Base-by-base conservation (phyloP, 1,140 invertebrate species). In the Tetramorium alpestre region DNA sequence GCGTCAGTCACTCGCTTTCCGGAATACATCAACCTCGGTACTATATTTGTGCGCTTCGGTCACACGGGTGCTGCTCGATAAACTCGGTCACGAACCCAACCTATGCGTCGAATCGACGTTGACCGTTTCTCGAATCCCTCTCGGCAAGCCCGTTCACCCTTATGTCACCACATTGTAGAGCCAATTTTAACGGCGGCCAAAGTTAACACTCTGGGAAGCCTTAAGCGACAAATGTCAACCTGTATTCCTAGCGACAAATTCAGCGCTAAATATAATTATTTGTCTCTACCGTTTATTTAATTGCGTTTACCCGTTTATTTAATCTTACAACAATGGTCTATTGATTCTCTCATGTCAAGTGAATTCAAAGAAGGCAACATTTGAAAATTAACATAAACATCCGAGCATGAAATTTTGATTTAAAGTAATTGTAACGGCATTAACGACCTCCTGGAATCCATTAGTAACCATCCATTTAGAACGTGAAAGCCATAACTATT, bases 31-130 rank as follows among this genome's bases (percentile, higher is more conserved):
- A 62, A 86, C 65, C 58, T 65, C 44, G 22, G n/a, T 44, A 10
- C 33, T 89, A 85, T 89, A 89, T 89, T 89, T 89, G 82, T 76
- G 80, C 54, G 69, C 67, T 49, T 65, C 65, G 73, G 72, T 87
- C 70, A 67, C 69, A 75, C 44, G 67, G 75, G 33, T 54, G 25
- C 60, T 33, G 69, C 54, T 78, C 75, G 47, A 81, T 85, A 89
- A 89, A 86, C 88, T 89, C 87, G 88, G 87, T 70, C 82, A 85
- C 67, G 33, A 86, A 77, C 87, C 73, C 64, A 86, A 65, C 72
- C 87, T 78, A 87, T 60, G 28, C 38, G 62, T 49, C 75, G 18
- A 44, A 22, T 47, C 54, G 62, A 80, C 67, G 87, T 67, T 72
- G 81, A 69, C 85, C 82, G 67, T 60, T 86, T 81, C 75, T 76